A percentile compares a stretch with the other conserved stretches of the same genome.
phyloP scores from a whole-genome alignment of 1,140 invertebrate genomes.

The Asbolus verrucosus region DNA sequence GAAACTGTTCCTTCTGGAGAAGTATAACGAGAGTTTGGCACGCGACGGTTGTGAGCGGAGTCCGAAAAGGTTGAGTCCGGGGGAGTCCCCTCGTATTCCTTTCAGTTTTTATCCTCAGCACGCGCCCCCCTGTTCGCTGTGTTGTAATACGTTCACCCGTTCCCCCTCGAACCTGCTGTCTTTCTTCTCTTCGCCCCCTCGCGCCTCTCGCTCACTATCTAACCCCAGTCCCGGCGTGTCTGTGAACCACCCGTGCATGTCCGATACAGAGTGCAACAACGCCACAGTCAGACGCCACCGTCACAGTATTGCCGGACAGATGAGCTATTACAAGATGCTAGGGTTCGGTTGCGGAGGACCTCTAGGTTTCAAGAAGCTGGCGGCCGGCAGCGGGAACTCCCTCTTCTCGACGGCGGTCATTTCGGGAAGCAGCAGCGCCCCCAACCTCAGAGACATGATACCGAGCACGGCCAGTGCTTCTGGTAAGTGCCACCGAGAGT shows the following conservation, averaged over 20 bases:
- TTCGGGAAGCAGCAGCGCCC: conserved; percentile 90
- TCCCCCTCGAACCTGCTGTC: conserved; percentile 65
- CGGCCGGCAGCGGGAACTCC: conserved; percentile 79
- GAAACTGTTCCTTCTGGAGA: conserved; percentile 55
- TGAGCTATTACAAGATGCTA: conserved; percentile 91
- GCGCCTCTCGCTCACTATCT: conserved; percentile 59
- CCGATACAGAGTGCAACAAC: conserved; percentile 69
- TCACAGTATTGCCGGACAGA: conserved; percentile 93
- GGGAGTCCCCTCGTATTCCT: conserved; percentile 45
- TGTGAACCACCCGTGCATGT: conserved; percentile 62
- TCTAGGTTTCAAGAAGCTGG: conserved; percentile 75
- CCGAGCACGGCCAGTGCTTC: conserved; percentile 77
- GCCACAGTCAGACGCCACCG: conserved; percentile 87
- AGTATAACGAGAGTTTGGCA: conserved; percentile 53
- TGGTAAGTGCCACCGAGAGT: conserved; percentile 71
- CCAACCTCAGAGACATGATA: conserved; percentile 89
- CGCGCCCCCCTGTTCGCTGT: conserved; percentile 65
- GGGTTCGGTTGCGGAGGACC: conserved; percentile 74
- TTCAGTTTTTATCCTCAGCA: conserved; percentile 59
- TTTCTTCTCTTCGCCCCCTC: conserved; percentile 61
- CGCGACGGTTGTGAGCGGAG: conserved; percentile 12
- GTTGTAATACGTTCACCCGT: conserved; percentile 65
- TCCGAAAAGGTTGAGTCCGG: conserved; percentile 28
- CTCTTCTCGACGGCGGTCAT: conserved; percentile 95
- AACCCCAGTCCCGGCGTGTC: conserved; percentile 57